Evolutionary conservation across 2,797 vertebrate species (phyloP).

Genomic region (Rachycentron canadum): DNA sequence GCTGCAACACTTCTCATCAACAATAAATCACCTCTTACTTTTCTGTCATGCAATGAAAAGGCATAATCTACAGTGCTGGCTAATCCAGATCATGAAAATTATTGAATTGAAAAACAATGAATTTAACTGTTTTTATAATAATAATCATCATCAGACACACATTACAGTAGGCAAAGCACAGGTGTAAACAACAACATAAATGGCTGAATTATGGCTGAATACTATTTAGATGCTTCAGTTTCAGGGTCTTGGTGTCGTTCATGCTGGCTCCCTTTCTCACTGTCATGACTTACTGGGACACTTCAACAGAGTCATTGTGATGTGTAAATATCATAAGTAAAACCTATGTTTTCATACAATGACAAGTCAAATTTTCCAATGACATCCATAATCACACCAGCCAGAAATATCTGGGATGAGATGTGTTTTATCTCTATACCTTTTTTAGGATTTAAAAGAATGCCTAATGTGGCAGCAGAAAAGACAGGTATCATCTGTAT

Average conservation of each 20-base stretch:
- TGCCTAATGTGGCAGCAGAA: neutral
- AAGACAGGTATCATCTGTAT: neutral
- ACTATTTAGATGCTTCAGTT: constrained; percentile 18
- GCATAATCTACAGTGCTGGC: neutral
- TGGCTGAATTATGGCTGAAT: neutral
- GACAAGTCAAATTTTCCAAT: constrained; percentile 18
- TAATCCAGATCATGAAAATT: neutral
- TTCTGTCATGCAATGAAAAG: neutral
- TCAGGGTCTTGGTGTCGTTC: neutral
- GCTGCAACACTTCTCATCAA: neutral
- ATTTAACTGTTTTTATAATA: neutral
- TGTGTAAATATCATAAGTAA: constrained; percentile 31
- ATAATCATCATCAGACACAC: neutral
- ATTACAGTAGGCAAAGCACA: neutral
- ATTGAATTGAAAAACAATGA: constrained; percentile 10
- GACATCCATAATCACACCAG: neutral
- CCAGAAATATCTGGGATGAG: neutral
- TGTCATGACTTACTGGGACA: constrained; percentile 4
- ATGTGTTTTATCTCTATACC: neutral
- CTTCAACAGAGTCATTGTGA: constrained; percentile 3
- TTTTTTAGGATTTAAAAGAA: neutral
- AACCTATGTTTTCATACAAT: constrained; percentile 9
- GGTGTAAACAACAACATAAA: constrained; percentile 5
- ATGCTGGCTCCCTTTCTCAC: neutral
- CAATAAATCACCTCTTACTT: neutral